Evolutionary conservation across 2,888 invertebrate genomes (phyloP).

Genomic region (Eristalinus sepulchralis): DNA sequence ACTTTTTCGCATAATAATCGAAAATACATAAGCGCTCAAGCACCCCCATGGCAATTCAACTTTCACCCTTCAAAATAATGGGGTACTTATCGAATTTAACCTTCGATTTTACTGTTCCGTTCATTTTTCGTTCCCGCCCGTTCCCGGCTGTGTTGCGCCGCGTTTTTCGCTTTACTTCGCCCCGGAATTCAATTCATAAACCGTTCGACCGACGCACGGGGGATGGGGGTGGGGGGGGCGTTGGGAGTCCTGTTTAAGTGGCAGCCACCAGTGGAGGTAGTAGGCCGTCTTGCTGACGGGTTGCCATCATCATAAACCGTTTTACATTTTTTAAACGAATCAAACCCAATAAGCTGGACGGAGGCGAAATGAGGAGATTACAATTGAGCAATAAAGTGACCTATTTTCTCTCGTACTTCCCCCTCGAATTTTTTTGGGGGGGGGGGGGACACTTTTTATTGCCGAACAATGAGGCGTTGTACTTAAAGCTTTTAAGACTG

Average conservation of each 20-base stretch:
- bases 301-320: conserved; percentile 31
- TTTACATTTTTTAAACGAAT: conserved; percentile 58
- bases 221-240: background rate
- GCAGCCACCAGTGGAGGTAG: background rate
- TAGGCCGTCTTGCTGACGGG: background rate
- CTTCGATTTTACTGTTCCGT: conserved; percentile 45
- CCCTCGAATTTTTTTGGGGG: background rate
- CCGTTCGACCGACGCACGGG: background rate
- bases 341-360: conserved; percentile 31
- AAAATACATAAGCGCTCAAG: conserved; percentile 30
- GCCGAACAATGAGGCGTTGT: conserved; percentile 51
- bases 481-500: background rate
- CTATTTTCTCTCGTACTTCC: conserved; percentile 37
- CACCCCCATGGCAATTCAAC: conserved; percentile 57
- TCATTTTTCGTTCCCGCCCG: background rate
- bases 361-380: conserved; percentile 27
- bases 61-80: conserved; percentile 56
- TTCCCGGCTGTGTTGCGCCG: background rate
- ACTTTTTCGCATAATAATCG: conserved; percentile 27
- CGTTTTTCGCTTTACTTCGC: conserved; percentile 7
- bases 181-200: conserved; percentile 51
- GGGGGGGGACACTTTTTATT: conserved; percentile 18
- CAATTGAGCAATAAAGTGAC: conserved; percentile 54
- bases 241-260: background rate
- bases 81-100: conserved; percentile 66